A percentile compares a stretch with the other conserved stretches of the same genome.
These are phyloP conservation scores for Pegoplata infirma DNA, from an alignment of 2,888 invertebrate species.

Conservation along the genomic window DNA sequence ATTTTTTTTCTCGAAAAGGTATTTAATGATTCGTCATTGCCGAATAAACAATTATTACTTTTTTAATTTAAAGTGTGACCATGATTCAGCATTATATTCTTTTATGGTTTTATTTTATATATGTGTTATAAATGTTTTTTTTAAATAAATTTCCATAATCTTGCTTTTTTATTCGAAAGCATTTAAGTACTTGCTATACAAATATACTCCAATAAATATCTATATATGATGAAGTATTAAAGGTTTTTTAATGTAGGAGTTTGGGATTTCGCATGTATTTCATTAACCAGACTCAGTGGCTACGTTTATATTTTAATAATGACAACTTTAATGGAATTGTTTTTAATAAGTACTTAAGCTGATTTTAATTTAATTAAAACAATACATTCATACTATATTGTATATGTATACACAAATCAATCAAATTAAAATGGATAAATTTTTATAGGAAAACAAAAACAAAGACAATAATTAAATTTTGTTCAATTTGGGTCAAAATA, in stretches of 20 bases:
- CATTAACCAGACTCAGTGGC: not conserved
- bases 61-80: not conserved
- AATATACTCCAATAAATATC: not conserved
- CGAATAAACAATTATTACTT: not conserved
- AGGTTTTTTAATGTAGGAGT: not conserved
- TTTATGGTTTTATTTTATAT: not conserved
- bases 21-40: no score
- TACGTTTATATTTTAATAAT: constrained; percentile 32
- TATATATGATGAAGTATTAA: not conserved
- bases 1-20: no score
- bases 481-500: not conserved
- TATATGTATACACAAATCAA: constrained; percentile 27
- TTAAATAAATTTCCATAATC: not conserved
- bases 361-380: constrained; percentile 57
- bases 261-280: not conserved
- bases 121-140: not conserved
- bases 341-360: constrained; percentile 54
- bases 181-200: not conserved
- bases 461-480: not conserved
- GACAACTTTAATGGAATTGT: constrained; percentile 36
- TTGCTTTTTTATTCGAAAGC: not conserved
- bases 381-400: not conserved
- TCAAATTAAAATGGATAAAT: constrained; percentile 15
- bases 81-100: not conserved
- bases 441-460: constrained; percentile 1